Conservation (phyloP, 2,888 invertebrate species). For the Gymnoscelis rufifasciata region DNA sequence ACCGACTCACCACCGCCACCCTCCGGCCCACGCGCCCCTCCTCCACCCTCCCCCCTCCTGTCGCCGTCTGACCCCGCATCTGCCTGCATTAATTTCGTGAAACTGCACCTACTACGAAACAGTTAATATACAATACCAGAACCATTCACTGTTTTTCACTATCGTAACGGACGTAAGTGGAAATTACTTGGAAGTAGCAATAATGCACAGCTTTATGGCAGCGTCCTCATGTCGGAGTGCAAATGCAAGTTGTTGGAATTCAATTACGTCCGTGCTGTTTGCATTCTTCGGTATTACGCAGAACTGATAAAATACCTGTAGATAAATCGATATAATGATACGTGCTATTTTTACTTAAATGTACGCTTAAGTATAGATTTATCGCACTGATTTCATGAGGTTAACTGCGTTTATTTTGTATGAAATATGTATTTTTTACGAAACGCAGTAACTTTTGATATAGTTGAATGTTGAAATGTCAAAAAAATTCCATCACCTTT, state of each 20-base stretch:
- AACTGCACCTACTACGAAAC: constrained; percentile 25
- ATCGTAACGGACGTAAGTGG: constrained; percentile 1
- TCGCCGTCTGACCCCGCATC: constrained; percentile 15
- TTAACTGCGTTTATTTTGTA: too few species aligned
- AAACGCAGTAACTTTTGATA: too few species aligned
- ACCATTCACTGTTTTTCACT: constrained; percentile 17
- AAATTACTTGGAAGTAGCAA: constrained; percentile 4
- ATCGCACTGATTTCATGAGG: background rate
- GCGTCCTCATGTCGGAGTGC: constrained; percentile 6
- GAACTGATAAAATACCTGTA: constrained; percentile 40
- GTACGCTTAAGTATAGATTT: background rate
- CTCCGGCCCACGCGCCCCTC: constrained; percentile 20
- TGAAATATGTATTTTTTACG: too few species aligned
- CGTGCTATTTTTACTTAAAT: background rate
- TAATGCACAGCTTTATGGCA: constrained; percentile 4
- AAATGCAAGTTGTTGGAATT: constrained; percentile 28
- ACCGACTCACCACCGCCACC: constrained; percentile 34
- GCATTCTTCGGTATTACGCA: constrained; percentile 36
- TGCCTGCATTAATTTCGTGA: constrained; percentile 40
- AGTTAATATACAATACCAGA: constrained; percentile 19
- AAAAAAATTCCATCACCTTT: too few species aligned
- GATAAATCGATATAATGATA: constrained; percentile 27
- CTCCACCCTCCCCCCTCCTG: constrained; percentile 26
- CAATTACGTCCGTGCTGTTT: constrained; percentile 27
- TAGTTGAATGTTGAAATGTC: too few species aligned